These are phyloP conservation scores for Oryctolagus cuniculus DNA, from an alignment of 2,113 vertebrate species.

Conservation along the genomic window mOryCun1.1 NC_091445.1:71952501-71953000, in stretches of 20 bases:
- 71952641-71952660: slow-evolving; percentile 56
- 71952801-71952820: background rate
- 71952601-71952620: slow-evolving; percentile 50
- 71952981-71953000: too few relatives aligned
- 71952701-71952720: slow-evolving; percentile 3
- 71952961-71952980: background rate
- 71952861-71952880: slow-evolving; percentile 16
- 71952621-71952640: slow-evolving; percentile 58
- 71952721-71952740: slow-evolving; percentile 60
- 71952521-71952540: slow-evolving; percentile 47
- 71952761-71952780: slow-evolving; percentile 44
- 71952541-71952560: slow-evolving; percentile 45
- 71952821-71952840: background rate
- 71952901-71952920: background rate
- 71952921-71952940: slow-evolving; percentile 48
- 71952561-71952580: slow-evolving; percentile 31
- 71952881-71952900: background rate
- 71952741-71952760: slow-evolving; percentile 3
- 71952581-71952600: slow-evolving; percentile 16
- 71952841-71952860: slow-evolving; percentile 41
- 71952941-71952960: background rate
- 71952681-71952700: slow-evolving; percentile 60
- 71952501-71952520: slow-evolving; percentile 37
- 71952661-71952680: slow-evolving; percentile 37
- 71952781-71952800: slow-evolving; percentile 2